Conservation (phyloP, 2,113 vertebrate species). For the Stomatorhinus ivindoensis region DNA sequence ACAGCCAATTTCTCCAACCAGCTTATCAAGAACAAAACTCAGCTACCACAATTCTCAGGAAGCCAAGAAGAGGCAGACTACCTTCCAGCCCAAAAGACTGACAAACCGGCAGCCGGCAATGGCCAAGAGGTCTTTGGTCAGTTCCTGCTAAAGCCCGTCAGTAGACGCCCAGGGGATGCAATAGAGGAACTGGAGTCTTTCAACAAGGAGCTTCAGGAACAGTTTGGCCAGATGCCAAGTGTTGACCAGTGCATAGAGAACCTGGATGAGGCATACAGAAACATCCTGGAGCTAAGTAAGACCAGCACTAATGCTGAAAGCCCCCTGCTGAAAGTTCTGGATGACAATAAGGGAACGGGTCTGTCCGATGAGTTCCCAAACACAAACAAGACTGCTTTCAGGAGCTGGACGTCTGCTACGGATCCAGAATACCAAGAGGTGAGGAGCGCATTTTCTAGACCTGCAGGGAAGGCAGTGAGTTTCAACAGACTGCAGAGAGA, state of each 20-base stretch:
- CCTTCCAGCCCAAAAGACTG: constrained; percentile 44
- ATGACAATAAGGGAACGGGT: constrained; percentile 42
- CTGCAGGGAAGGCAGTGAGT: constrained; percentile 31
- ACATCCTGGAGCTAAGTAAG: constrained; percentile 34
- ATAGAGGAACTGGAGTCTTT: constrained; percentile 91
- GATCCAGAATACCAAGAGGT: constrained; percentile 31
- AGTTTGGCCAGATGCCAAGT: constrained; percentile 52
- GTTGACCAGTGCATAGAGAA: constrained; percentile 36
- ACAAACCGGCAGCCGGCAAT: constrained; percentile 48
- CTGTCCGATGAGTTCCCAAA: constrained; percentile 44
- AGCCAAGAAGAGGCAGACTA: constrained; percentile 37
- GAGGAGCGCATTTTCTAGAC: constrained; percentile 31
- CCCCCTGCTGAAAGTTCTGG: constrained; percentile 28
- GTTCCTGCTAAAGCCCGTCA: constrained; percentile 90
- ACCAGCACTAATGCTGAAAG: constrained; percentile 24
- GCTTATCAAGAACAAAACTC: constrained; percentile 44
- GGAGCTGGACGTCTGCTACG: constrained; percentile 55
- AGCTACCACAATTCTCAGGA: constrained; percentile 30
- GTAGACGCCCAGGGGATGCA: constrained; percentile 83
- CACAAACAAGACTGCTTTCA: constrained; percentile 55
- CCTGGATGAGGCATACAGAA: constrained; percentile 39
- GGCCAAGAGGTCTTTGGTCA: constrained; percentile 78
- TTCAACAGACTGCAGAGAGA: constrained; percentile 25
- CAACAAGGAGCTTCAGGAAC: constrained; percentile 86
- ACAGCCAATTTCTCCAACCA: constrained; percentile 39